Evolutionary conservation across 2,888 invertebrate genomes (phyloP).

Genomic region (Yponomeuta plumbellus): DNA sequence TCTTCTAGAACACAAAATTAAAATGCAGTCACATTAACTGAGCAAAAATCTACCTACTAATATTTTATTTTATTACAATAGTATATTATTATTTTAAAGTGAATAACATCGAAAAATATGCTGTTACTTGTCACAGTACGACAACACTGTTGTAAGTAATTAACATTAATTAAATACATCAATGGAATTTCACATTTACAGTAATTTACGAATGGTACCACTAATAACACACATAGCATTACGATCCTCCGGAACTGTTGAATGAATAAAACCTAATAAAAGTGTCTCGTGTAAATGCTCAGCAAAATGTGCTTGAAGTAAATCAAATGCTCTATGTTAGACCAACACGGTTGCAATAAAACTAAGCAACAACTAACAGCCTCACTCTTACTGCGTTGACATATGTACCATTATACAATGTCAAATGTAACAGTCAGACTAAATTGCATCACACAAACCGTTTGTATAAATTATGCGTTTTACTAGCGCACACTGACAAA

Average conservation of each 20-base stretch:
- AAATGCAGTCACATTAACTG: constrained; percentile 56
- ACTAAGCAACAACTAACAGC: constrained; percentile 15
- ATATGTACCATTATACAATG: constrained; percentile 10
- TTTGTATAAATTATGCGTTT: constrained; percentile 23
- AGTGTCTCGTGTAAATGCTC: constrained; percentile 42
- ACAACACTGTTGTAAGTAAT: constrained; percentile 30
- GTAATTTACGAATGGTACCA: constrained; percentile 23
- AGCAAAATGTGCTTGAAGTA: constrained; percentile 49
- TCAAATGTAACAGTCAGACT: not conserved
- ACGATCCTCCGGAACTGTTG: not conserved
- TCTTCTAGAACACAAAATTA: constrained; percentile 34
- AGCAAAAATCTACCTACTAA: constrained; percentile 49
- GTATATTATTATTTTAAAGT: constrained; percentile 32
- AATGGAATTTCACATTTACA: constrained; percentile 45
- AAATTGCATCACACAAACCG: constrained; percentile 29
- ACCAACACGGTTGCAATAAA: constrained; percentile 13
- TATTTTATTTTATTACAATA: constrained; percentile 30
- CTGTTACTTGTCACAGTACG: constrained; percentile 49
- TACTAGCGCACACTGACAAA: constrained; percentile 29
- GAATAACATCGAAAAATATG: constrained; percentile 59
- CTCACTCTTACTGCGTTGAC: not conserved
- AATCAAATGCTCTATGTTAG: constrained; percentile 29
- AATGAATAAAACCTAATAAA: constrained; percentile 1
- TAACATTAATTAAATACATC: constrained; percentile 46
- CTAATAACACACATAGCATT: not conserved